Conservation (phyloP, 2,888 invertebrate species). For the Glyphotaelius pellucidus region DNA sequence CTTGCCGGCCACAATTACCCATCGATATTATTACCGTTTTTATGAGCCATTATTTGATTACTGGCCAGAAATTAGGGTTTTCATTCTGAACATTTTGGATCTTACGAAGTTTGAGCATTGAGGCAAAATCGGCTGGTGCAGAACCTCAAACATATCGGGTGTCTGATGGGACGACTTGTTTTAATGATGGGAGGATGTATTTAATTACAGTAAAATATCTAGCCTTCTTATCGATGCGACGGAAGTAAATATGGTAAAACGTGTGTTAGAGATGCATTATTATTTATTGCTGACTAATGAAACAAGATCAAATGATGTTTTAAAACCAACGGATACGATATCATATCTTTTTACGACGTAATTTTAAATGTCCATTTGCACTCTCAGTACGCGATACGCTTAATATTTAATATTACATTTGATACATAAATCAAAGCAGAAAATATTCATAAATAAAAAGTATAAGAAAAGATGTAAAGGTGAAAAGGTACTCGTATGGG, state of each 20-base stretch:
- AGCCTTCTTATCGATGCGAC: not conserved
- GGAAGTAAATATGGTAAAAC: not conserved
- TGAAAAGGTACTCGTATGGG: too few relatives aligned
- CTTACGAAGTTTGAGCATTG: not conserved
- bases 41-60: conserved; percentile 28
- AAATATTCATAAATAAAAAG: not conserved
- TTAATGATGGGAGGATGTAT: not conserved
- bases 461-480: too few relatives aligned
- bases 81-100: not conserved
- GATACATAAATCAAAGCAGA: not conserved
- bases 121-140: not conserved
- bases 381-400: not conserved
- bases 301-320: not conserved
- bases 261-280: not conserved
- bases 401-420: not conserved
- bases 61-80: not conserved
- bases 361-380: not conserved
- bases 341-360: not conserved
- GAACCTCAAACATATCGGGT: not conserved
- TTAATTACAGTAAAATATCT: not conserved
- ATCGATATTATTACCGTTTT: conserved; percentile 29
- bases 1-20: conserved; percentile 25
- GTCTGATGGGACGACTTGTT: not conserved
- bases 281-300: not conserved
- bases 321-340: not conserved